Percentiles rank a stretch among this genome's conserved stretches.
phyloP scores from a whole-genome alignment of 2,888 invertebrate genomes.

The Campaea margaritaria region DNA sequence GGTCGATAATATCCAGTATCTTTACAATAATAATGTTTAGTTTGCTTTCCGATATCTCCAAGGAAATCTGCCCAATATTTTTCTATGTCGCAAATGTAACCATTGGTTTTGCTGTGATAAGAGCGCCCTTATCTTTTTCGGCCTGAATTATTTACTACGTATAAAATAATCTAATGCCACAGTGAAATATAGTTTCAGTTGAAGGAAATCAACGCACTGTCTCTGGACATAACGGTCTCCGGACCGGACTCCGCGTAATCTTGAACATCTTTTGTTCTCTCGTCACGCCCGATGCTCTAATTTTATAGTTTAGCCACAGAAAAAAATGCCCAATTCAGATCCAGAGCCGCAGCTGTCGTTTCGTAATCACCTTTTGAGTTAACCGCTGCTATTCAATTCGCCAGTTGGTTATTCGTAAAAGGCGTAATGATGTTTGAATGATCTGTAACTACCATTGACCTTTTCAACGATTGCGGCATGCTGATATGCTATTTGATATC shows the following conservation, averaged over 20 bases:
- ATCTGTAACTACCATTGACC: conserved; percentile 35
- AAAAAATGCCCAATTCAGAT: conserved; percentile 48
- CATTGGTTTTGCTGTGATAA: background rate
- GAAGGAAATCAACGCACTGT: conserved; percentile 37
- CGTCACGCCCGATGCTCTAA: conserved; percentile 64
- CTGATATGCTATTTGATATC: conserved; percentile 32
- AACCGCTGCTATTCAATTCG: conserved; percentile 34
- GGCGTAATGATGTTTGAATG: conserved; percentile 37
- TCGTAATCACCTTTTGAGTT: conserved; percentile 45
- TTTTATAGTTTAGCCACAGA: conserved; percentile 59
- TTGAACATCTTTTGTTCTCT: conserved; percentile 54
- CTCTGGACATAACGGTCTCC: conserved; percentile 49
- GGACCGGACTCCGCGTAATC: conserved; percentile 59
- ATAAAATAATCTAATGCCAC: conserved; percentile 4
- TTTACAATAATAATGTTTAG: no score
- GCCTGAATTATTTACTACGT: conserved; percentile 5
- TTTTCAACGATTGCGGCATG: conserved; percentile 34
- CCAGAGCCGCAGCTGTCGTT: conserved; percentile 54
- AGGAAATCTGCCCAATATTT: background rate
- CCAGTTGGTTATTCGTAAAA: conserved; percentile 32
- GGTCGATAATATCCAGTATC: background rate
- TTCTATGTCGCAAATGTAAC: no score
- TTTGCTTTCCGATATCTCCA: background rate
- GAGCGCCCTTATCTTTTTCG: background rate
- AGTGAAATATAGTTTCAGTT: conserved; percentile 25